Evolutionary conservation across 2,797 vertebrate genomes (phyloP).

Genomic region (Clarias platycephalus): DNA sequence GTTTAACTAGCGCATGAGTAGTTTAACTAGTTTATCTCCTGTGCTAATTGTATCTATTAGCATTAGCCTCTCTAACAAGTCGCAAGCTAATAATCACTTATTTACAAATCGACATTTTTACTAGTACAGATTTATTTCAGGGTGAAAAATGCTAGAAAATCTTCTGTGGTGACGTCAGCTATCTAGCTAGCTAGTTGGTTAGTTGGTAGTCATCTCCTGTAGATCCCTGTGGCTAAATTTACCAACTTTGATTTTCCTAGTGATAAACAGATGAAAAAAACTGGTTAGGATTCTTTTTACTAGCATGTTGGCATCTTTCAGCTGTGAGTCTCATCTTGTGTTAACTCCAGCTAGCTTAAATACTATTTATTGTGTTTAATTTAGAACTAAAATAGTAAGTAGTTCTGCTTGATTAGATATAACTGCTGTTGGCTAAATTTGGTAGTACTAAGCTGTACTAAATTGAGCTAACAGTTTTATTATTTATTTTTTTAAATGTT

Average conservation of each 20-base stretch:
- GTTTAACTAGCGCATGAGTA: not conserved
- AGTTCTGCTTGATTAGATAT: not conserved
- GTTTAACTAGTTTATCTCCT: not conserved
- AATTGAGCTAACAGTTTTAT: not conserved
- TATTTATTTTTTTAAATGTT: not conserved
- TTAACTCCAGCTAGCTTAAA: not conserved
- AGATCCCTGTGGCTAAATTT: not conserved
- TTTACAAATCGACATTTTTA: not conserved
- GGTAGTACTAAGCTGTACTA: not conserved
- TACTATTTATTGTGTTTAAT: not conserved
- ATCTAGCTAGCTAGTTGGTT: not conserved
- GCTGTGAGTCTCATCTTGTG: not conserved
- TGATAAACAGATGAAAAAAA: not conserved
- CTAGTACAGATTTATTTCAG: not conserved
- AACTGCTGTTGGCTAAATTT: not conserved
- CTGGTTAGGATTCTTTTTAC: not conserved
- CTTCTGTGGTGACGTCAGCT: not conserved
- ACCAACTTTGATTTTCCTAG: not conserved
- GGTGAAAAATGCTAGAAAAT: too few relatives aligned
- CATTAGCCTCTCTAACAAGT: not conserved
- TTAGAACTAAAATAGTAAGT: not conserved
- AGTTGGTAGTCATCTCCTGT: not conserved
- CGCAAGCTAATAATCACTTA: not conserved
- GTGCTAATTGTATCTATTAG: not conserved
- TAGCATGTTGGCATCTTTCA: not conserved